Base-by-base conservation (phyloP, 2,797 vertebrate genomes). In the Xenentodon cancila region DNA sequence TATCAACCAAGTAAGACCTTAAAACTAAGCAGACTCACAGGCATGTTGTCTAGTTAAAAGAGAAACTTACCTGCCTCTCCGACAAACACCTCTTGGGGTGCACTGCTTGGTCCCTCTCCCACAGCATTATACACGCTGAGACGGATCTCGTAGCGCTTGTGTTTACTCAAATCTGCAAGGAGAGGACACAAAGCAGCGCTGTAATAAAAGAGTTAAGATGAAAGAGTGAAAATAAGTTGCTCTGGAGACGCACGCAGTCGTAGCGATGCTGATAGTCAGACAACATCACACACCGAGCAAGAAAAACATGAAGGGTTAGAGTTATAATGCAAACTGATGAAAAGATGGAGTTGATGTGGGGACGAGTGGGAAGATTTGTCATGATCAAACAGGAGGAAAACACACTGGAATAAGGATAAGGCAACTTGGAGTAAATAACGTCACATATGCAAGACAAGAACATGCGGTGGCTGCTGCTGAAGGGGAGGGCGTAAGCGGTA, bases 101-200 rank as follows among this genome's bases (percentile, higher is more conserved):
- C 73, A 19, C 97, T 98, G 87, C 93, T 91, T 16, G 97, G 97
- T 0, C 97, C 97, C 79, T 99, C 97, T 0, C 97, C 97, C 78
- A 94, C 96, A 0, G 96, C 95, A 0, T 98, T 99, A 82, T 96
- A 99, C 74, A 98, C 93, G 0, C 96, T 98, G 91, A 98, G 93
- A 25, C 96, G 93, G 85, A 99, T 96, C 92, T 99, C 97, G 0
- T 99, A 99, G 65, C 97, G 95, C 77, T 94, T 95, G 91, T 98
- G 97, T 84, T 98, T 97, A 89, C 88, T 97, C 88, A 98, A 92
- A 90, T 98, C 97, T 98, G 78, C 66, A 64, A 72, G 56, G 59
- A 73, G 53, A 68, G 64, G 69, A 82, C 25, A 59, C 67, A 71
- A 5, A 43, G 65, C 55, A 20, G 52, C 59, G 22, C 74, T 80